A percentile compares a stretch with the other conserved stretches of the same genome.
Conservation (phyloP, 2,888 invertebrate species). For the Dynastes grantii region DNA sequence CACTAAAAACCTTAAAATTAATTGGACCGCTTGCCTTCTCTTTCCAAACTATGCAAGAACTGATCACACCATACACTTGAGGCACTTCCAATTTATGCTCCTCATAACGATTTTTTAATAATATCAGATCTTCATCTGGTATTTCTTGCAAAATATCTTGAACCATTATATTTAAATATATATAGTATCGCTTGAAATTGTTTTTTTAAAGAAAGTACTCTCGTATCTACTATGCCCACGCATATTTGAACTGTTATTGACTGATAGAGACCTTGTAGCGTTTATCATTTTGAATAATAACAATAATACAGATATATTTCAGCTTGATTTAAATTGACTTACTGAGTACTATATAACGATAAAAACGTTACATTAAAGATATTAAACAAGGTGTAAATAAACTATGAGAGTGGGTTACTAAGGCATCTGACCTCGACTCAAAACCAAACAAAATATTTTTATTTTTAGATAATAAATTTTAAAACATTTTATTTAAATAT, state of each 20-base stretch:
- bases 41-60: slow-evolving; percentile 67
- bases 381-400: no score
- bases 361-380: no score
- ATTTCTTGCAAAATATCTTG: slow-evolving; percentile 61
- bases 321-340: no score
- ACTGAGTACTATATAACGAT: no score
- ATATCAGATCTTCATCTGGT: slow-evolving; percentile 61
- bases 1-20: slow-evolving; percentile 69
- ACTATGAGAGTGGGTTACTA: no score
- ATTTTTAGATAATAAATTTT: no score
- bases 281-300: neutral
- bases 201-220: neutral
- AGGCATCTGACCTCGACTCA: no score
- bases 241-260: neutral
- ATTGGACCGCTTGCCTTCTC: slow-evolving; percentile 55
- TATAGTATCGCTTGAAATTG: neutral
- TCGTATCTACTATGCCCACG: neutral
- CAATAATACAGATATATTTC: no score
- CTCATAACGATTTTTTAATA: slow-evolving; percentile 62
- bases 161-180: neutral
- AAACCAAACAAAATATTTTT: no score
- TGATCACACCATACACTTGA: slow-evolving; percentile 67
- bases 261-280: slow-evolving; percentile 1
- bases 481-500: no score
- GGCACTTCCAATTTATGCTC: slow-evolving; percentile 66